phyloP scores from a whole-genome alignment of 2,797 vertebrate species.

The Euthynnus affinis region DNA sequence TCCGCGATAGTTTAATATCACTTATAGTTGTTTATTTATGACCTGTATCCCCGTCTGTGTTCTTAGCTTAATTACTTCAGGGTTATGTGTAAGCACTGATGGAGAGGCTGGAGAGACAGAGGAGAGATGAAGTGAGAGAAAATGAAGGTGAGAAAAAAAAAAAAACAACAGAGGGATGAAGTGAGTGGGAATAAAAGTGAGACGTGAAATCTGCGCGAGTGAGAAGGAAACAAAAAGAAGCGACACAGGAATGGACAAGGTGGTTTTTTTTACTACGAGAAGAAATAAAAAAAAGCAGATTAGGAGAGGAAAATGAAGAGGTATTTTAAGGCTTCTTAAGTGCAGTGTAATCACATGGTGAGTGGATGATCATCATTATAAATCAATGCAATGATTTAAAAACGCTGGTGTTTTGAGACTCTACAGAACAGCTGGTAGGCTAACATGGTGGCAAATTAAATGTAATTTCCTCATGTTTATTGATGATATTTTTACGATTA shows the following conservation, averaged over 20 bases:
- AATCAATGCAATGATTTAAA: slow-evolving; percentile 23
- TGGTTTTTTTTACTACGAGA: background rate
- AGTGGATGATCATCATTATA: slow-evolving; percentile 27
- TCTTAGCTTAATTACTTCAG: slow-evolving; percentile 74
- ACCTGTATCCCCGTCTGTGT: slow-evolving; percentile 43
- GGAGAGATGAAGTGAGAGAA: slow-evolving; percentile 15
- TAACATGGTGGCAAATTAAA: background rate
- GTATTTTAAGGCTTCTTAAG: background rate
- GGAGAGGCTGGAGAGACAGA: slow-evolving; percentile 33
- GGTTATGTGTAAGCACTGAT: slow-evolving; percentile 57
- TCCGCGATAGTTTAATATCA: slow-evolving; percentile 68
- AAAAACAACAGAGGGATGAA: background rate
- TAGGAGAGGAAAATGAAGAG: background rate
- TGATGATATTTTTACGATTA: slow-evolving; percentile 10
- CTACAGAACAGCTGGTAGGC: slow-evolving; percentile 12
- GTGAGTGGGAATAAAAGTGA: background rate
- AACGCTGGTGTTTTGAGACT: slow-evolving; percentile 3
- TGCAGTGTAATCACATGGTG: slow-evolving; percentile 15
- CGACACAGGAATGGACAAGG: background rate
- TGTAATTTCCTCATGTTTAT: background rate
- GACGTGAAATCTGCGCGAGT: background rate
- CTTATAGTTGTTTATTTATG: slow-evolving; percentile 70
- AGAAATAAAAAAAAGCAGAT: background rate
- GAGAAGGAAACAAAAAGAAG: background rate
- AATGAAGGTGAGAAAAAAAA: slow-evolving; percentile 6